These are phyloP conservation scores for Macrobrachium nipponense DNA, from an alignment of 1,140 invertebrate species.

Conservation along the genomic window DNA sequence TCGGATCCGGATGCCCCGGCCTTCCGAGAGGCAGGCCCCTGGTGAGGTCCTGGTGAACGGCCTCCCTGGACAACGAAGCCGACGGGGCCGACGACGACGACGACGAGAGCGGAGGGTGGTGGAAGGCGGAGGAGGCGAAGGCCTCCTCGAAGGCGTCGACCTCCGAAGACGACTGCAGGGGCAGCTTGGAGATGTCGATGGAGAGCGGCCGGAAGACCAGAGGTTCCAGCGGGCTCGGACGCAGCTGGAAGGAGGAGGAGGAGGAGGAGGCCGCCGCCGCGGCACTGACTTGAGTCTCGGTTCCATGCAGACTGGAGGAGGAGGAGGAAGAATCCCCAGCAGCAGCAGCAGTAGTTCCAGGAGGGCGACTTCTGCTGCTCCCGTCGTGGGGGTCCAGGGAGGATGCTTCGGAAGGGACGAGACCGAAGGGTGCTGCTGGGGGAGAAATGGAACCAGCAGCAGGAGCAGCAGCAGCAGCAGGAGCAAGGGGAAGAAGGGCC, in stretches of 20 bases:
- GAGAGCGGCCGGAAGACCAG: slow-evolving; percentile 25
- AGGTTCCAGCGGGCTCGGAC: not conserved
- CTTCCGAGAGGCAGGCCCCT: too few relatives aligned
- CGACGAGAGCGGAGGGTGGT: not conserved
- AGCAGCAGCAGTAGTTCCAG: too few relatives aligned
- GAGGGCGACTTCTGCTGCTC: not conserved
- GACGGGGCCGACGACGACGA: not conserved
- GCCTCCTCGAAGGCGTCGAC: not conserved
- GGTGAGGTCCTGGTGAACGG: too few relatives aligned
- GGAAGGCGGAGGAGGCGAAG: too few relatives aligned
- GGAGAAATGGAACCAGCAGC: not conserved
- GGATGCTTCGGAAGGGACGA: slow-evolving; percentile 8
- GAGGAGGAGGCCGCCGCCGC: slow-evolving; percentile 6
- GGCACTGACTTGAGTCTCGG: not conserved
- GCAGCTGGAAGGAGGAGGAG: not conserved
- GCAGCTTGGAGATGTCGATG: slow-evolving; percentile 48
- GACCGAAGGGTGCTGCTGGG: not conserved
- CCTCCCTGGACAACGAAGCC: not conserved
- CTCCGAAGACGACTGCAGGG: slow-evolving; percentile 12
- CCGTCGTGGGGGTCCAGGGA: not conserved
- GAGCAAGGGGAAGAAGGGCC: too few relatives aligned
- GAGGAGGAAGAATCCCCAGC: not conserved
- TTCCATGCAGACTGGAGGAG: not conserved
- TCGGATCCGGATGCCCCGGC: too few relatives aligned
- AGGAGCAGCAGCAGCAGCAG: not conserved